Evolutionary conservation across 2,797 vertebrate species (phyloP), one percentile per base, ranked within the genome.

Genomic region (Champsocephalus gunnari): DNA sequence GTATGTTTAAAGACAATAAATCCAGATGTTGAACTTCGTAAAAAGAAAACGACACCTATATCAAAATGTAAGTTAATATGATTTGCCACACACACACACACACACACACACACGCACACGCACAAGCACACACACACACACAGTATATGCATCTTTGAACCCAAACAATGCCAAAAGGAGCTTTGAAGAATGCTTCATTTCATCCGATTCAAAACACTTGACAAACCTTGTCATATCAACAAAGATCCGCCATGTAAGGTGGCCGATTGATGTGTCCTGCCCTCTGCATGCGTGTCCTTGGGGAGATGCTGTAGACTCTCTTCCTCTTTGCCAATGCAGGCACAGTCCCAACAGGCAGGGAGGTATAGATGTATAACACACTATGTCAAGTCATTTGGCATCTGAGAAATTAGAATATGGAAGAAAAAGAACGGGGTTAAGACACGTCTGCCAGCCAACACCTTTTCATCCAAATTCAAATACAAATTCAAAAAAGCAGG

Each of bases 381-480:
- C 77, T 71, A 73, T 85, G 82, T 92, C 85, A 92, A 86, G 87
- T 91, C 86, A 91, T 87, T 84, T 85, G 84, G 87, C 88, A 90
- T 85, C 75, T 88, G 81, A 90, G 75, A 91, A 92, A 92, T 92
- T 91, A 89, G 80, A 86, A 90, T 64, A 56, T 84, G 66, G 73
- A 78, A 66, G 63, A 50, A 75, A 50, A 56, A 3, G 75, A 77
- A 87, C 89, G 28, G 63, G 86, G 90, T 92, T 92, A 91, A 92
- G 87, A 90, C 81, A 76, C 55, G 60, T 91, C 92, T 93, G 86
- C 81, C 55, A 85, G 84, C 64, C n/a, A 77, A 83, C 77, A 89
- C 80, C 73, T 84, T 87, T 93, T 92, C 89, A 94, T 94, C 89
- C 90, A 85, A 90, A 92, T 92, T 94, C 92, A 93, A 94, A 94